Base-by-base conservation (phyloP, 2,888 invertebrate genomes). In the Smittia sp. region DNA sequence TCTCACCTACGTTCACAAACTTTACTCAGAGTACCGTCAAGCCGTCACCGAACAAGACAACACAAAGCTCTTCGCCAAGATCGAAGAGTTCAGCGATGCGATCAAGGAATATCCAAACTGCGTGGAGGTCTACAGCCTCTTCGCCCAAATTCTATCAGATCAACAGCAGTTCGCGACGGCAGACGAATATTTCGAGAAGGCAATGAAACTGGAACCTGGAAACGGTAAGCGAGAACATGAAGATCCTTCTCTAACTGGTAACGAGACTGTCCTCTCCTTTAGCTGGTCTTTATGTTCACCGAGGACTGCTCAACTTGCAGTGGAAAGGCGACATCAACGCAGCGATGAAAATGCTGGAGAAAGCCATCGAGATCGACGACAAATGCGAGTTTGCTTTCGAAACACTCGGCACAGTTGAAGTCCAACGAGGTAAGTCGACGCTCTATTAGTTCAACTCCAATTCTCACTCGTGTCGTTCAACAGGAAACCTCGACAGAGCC, bases 331-430 rank as follows among this genome's bases (percentile, higher is more conserved):
- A 95, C 79, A 87, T 93, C 75, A 89, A 91, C 18, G 65, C 24
- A 78, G 92, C 94, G 22, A 86, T 93, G 0, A 85, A 88, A 76
- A 84, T 91, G 75, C 91, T 97, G 78, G 88, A 89, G 76, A 87
- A 90, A 81, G 94, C 94, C 0, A 88, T 97, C 76, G 88, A 90
- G 79, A 86, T 94, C 78, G 98, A 98, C 84, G 90, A 92, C 69
- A 93, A 92, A 81, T 97, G 96, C 85, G 93, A 94, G 83, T 91
- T 96, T 85, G 97, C 94, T 7, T 96, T 93, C 81, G 98, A 98
- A 85, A 96, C 96, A 62, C 85, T 97, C 75, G 97, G 94, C 77
- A 94, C 96, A 25, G 91, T 98, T 76, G 95, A 96, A 87, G 94
- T 97, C 76, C 97, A 97, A 84, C 80, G 83, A 86, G 91, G 93